Percentiles rank a stretch among this genome's conserved stretches.
phyloP scores from a whole-genome alignment of 1,140 invertebrate species.

The Lordiphosa mommai region DNA sequence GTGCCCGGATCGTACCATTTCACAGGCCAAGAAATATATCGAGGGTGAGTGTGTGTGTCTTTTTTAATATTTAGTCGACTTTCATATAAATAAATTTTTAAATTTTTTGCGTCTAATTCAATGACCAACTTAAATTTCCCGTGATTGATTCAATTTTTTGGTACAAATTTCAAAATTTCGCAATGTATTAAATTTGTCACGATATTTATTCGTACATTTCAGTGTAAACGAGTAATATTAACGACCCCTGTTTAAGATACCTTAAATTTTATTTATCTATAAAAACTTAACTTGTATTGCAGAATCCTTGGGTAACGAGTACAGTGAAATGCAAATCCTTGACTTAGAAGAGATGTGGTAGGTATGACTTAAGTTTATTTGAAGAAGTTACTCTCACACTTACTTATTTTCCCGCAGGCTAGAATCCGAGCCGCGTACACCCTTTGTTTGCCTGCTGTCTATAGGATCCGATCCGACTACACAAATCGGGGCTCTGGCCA shows the following conservation, averaged over 20 bases:
- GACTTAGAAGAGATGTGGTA: conserved; percentile 94
- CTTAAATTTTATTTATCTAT: not conserved
- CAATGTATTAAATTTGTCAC: too few species aligned
- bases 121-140: too few species aligned
- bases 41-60: conserved; percentile 83
- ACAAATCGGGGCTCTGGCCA: conserved; percentile 93
- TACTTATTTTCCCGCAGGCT: conserved; percentile 11
- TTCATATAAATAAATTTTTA: too few species aligned
- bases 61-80: too few species aligned
- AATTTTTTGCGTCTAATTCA: too few species aligned
- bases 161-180: too few species aligned
- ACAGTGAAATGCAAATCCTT: conserved; percentile 94
- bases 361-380: not conserved
- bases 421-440: conserved; percentile 93
- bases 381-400: not conserved
- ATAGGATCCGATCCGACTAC: conserved; percentile 97
- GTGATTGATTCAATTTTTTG: too few species aligned
- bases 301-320: conserved; percentile 94
- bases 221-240: too few species aligned
- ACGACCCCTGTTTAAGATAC: too few species aligned
- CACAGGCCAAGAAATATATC: conserved; percentile 94
- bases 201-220: too few species aligned
- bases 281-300: conserved; percentile 4
- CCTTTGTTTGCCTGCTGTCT: conserved; percentile 95
- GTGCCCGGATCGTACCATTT: conserved; percentile 97